Percentiles rank a stretch among this genome's conserved stretches.
phyloP scores from a whole-genome alignment of 2,888 invertebrate genomes.

The Halictus quadricinctus region DNA sequence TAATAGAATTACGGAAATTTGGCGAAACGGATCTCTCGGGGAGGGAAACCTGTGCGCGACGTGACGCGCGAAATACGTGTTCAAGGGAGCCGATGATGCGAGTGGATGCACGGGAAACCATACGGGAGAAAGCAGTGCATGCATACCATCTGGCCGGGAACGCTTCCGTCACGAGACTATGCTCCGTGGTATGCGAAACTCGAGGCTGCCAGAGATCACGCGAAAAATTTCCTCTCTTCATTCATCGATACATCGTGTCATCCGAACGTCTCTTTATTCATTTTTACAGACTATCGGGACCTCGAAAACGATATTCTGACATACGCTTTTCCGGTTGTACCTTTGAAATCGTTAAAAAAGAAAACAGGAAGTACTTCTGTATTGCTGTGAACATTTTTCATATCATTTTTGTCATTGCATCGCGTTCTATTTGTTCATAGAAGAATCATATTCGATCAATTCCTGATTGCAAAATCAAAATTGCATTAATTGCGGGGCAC shows the following conservation, averaged over 20 bases:
- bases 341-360: neutral
- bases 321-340: neutral
- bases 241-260: neutral
- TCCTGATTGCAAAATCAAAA: neutral
- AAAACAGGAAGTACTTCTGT: neutral
- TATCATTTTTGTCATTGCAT: neutral
- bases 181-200: constrained; percentile 12
- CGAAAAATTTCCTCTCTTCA: neutral
- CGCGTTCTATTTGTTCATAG: neutral
- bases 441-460: neutral
- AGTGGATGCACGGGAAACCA: constrained; percentile 66
- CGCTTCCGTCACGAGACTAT: constrained; percentile 67
- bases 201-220: neutral
- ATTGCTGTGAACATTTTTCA: neutral
- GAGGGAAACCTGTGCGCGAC: constrained; percentile 52
- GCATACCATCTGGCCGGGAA: constrained; percentile 70
- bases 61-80: constrained; percentile 16
- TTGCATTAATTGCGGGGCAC: no score
- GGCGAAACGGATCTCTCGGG: constrained; percentile 40
- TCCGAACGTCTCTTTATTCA: neutral
- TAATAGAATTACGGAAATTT: constrained; percentile 30
- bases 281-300: neutral
- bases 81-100: constrained; percentile 44
- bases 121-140: constrained; percentile 67
- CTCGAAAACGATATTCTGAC: neutral